Base-by-base conservation (phyloP, 2,888 invertebrate genomes). In the Lochmaea crataegi region DNA sequence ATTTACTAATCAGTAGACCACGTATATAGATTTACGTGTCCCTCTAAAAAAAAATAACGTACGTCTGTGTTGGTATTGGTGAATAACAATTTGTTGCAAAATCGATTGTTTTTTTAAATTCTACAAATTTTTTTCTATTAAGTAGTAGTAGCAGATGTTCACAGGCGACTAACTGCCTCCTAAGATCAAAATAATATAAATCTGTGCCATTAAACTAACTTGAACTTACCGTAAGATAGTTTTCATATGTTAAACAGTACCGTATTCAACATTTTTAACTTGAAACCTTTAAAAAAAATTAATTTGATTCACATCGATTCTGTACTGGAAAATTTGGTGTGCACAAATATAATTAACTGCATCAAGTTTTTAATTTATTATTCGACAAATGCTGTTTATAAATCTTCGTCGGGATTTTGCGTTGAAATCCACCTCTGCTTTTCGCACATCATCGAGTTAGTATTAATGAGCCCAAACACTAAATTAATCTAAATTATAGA, bases 181-280 rank as follows among this genome's bases (percentile, higher is more conserved):
- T 69, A 7, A 16, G 73, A 74, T 74, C 41, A 51, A 68, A 77
- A 74, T 69, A 70, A 69, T 57, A 73, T 77, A 80, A 83, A 53
- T 81, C 76, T 82, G 80, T 82, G 83, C 79, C 82, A 82, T 80
- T 83, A 82, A 83, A 83, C 83, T 82, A 76, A 41, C 78, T 78
- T 82, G 82, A 83, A 82, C 82, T 79, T 76, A 72, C 77, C 68
- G 73, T 80, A 80, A 80, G 71, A 74, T 71, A 65, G 65, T 71
- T 68, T 68, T 71, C 74, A 68, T 61, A 41, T 71, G 74, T 11
- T 63, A 16, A 4, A 63, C 61, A 63, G 61, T 16, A 42, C 18
- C 42, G 61, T 11, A 42, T 4, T 18, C 18, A 18, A n/a, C 6
- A 14, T 18, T 63, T 63, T 63, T 2, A 32, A 38, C 5, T 5